Evolutionary conservation across 2,113 vertebrate genomes (phyloP).

Genomic region (Chrysochloris asiatica): DNA sequence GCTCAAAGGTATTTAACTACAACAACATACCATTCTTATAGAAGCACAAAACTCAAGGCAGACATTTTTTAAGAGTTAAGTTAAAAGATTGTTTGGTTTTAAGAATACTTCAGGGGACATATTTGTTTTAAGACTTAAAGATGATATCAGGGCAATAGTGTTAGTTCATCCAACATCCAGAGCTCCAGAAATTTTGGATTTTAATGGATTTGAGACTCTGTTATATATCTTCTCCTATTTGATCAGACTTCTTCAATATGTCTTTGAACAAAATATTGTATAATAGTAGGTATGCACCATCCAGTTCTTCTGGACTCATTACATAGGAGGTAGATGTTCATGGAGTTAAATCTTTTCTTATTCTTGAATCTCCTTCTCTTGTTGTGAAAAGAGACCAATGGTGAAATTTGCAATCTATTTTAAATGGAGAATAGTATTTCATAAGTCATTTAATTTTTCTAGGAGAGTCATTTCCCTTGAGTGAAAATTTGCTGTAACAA

Average conservation of each 20-base stretch:
- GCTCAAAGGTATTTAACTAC: too few species aligned
- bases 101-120: neutral
- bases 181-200: neutral
- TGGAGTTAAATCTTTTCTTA: neutral
- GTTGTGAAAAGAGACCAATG: neutral
- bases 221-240: neutral
- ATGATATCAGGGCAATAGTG: neutral
- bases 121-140: neutral
- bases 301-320: neutral
- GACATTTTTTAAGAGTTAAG: neutral
- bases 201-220: neutral
- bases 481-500: constrained; percentile 18
- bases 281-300: neutral
- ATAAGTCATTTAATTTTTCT: constrained; percentile 5
- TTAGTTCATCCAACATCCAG: too few species aligned
- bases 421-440: neutral
- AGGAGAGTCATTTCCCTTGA: neutral
- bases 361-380: neutral
- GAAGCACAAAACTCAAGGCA: neutral
- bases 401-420: neutral
- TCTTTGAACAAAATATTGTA: too few species aligned
- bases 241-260: neutral
- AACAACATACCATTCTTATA: too few species aligned
- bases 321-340: neutral
- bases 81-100: neutral